Evolutionary conservation across 1,140 invertebrate genomes (phyloP).

Genomic region (Sarcophaga peregrina): DNA sequence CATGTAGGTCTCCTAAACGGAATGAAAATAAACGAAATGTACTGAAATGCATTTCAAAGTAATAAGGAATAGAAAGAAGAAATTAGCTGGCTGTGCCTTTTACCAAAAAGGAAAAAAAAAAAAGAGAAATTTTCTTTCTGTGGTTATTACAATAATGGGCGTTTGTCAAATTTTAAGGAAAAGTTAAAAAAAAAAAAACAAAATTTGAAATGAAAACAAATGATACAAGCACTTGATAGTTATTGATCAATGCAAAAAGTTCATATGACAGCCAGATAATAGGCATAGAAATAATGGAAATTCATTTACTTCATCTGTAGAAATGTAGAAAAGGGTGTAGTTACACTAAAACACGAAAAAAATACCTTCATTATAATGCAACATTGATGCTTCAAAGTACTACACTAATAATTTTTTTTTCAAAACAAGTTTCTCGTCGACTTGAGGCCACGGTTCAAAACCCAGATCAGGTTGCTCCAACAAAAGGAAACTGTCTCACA

Average conservation of each 20-base stretch:
- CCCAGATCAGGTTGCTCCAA: too few species aligned
- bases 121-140: constrained; percentile 31
- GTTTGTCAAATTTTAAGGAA: constrained; percentile 24
- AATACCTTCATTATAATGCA: too few species aligned
- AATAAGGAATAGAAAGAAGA: not conserved
- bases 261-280: not conserved
- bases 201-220: not conserved
- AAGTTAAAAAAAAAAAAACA: not conserved
- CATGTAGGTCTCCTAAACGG: constrained; percentile 11
- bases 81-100: not conserved
- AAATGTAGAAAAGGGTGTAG: too few species aligned
- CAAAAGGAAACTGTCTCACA: too few species aligned
- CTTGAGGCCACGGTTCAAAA: too few species aligned
- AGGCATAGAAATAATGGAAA: not conserved
- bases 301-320: too few species aligned
- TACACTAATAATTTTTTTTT: too few species aligned
- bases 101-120: too few species aligned
- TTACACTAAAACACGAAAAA: too few species aligned
- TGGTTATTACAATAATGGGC: constrained; percentile 1
- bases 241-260: not conserved
- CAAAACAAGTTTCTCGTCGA: too few species aligned
- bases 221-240: constrained; percentile 13
- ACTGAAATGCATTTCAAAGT: not conserved
- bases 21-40: not conserved
- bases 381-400: too few species aligned